phyloP scores from a whole-genome alignment of 2,113 vertebrate genomes.

The Parus major region DNA sequence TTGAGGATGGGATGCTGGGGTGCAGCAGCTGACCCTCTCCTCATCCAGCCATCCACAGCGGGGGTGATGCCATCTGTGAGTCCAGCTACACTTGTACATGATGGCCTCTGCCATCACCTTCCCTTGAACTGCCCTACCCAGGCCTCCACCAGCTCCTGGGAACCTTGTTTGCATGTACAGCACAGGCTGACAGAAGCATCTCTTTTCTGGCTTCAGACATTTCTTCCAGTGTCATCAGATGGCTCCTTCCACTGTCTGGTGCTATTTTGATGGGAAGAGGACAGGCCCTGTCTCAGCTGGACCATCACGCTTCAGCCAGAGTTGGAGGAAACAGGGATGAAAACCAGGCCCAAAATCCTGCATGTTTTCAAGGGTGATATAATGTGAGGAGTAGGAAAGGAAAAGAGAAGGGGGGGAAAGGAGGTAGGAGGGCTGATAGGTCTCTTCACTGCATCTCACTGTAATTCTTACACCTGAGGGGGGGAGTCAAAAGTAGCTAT shows the following conservation, averaged over 20 bases:
- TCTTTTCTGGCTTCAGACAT: not conserved
- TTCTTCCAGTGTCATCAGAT: not conserved
- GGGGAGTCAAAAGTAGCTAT: slow-evolving; percentile 73
- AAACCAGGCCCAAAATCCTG: slow-evolving; percentile 8
- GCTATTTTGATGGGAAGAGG: not conserved
- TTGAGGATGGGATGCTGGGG: not conserved
- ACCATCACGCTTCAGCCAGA: not conserved
- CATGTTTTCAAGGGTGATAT: slow-evolving; percentile 2
- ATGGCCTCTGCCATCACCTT: not conserved
- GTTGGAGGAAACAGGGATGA: not conserved
- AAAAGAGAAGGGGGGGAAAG: not conserved
- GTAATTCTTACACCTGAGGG: slow-evolving; percentile 66
- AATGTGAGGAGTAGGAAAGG: not conserved
- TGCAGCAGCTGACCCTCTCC: not conserved
- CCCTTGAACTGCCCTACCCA: not conserved
- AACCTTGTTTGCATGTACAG: fast-evolving
- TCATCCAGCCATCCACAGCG: fast-evolving
- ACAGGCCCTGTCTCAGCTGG: not conserved
- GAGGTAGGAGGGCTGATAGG: slow-evolving; percentile 24
- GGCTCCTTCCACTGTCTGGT: not conserved
- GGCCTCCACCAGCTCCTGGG: not conserved
- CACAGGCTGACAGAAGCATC: not conserved
- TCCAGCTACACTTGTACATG: fast-evolving
- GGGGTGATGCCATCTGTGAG: not conserved
- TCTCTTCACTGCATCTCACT: not conserved